A percentile compares a stretch with the other conserved stretches of the same genome.
Conservation (phyloP, 2,113 vertebrate species). For the Brienomyrus longianalis region DNA sequence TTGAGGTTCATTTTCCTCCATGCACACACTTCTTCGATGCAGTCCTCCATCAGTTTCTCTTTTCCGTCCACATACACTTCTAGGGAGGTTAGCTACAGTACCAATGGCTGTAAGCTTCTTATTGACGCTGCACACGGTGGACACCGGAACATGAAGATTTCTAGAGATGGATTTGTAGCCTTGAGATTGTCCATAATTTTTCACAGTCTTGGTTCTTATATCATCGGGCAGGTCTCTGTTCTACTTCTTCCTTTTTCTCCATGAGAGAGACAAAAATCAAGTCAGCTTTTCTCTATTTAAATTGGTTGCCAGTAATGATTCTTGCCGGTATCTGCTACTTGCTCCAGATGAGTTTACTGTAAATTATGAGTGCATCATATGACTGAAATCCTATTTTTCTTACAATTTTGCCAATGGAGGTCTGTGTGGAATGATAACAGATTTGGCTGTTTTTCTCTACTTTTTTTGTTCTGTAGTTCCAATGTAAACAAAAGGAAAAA, state of each 20-base stretch:
- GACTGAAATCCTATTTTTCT: neutral
- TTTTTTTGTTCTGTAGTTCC: neutral
- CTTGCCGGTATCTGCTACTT: neutral
- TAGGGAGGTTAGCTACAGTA: neutral
- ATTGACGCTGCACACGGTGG: neutral
- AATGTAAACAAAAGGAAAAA: neutral
- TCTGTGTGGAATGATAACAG: neutral
- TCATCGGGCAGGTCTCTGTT: neutral
- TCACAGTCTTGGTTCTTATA: neutral
- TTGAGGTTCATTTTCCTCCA: neutral
- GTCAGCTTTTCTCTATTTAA: neutral
- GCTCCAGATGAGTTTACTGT: neutral
- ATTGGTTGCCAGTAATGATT: neutral
- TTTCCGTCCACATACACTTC: neutral
- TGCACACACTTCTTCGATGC: neutral
- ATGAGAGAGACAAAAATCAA: neutral
- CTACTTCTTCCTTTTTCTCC: neutral
- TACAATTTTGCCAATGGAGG: neutral
- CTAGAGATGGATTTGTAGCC: neutral
- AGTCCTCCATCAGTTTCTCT: neutral
- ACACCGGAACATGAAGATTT: neutral
- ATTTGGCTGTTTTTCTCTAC: neutral
- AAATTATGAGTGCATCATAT: neutral
- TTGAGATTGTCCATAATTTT: neutral
- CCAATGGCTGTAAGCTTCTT: no score